These are phyloP conservation scores for Endomychus coccineus DNA, from an alignment of 2,888 invertebrate species.

Conservation along the genomic window DNA sequence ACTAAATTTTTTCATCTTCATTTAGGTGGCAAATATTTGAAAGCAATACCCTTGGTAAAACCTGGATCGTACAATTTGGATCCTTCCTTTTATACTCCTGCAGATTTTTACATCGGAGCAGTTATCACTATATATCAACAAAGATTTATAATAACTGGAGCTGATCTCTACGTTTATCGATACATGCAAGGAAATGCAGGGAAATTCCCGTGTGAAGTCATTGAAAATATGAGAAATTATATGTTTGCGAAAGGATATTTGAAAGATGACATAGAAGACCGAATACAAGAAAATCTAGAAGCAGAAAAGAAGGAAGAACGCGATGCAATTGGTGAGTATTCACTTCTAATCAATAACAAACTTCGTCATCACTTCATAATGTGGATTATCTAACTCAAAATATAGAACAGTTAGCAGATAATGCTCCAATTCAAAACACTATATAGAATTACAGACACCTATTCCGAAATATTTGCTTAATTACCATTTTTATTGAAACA, in stretches of 20 bases:
- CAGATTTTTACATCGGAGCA: slow-evolving; percentile 72
- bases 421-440: too few relatives aligned
- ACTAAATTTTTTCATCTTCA: too few relatives aligned
- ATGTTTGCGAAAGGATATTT: slow-evolving; percentile 59
- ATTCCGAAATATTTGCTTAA: too few relatives aligned
- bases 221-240: slow-evolving; percentile 60
- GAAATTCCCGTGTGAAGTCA: slow-evolving; percentile 61
- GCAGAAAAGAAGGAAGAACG: slow-evolving; percentile 33
- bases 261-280: slow-evolving; percentile 49
- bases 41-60: slow-evolving; percentile 57
- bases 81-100: slow-evolving; percentile 69
- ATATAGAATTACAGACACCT: too few relatives aligned
- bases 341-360: too few relatives aligned
- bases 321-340: slow-evolving; percentile 24
- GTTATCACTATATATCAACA: slow-evolving; percentile 65
- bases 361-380: too few relatives aligned
- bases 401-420: too few relatives aligned
- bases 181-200: slow-evolving; percentile 66
- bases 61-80: slow-evolving; percentile 62
- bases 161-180: slow-evolving; percentile 55
- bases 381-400: too few relatives aligned
- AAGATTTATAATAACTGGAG: slow-evolving; percentile 65
- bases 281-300: slow-evolving; percentile 35
- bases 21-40: slow-evolving; percentile 65
- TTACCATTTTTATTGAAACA: too few relatives aligned